phyloP scores from a whole-genome alignment of 2,797 vertebrate genomes.

The Molossus alvarezi region DNA sequence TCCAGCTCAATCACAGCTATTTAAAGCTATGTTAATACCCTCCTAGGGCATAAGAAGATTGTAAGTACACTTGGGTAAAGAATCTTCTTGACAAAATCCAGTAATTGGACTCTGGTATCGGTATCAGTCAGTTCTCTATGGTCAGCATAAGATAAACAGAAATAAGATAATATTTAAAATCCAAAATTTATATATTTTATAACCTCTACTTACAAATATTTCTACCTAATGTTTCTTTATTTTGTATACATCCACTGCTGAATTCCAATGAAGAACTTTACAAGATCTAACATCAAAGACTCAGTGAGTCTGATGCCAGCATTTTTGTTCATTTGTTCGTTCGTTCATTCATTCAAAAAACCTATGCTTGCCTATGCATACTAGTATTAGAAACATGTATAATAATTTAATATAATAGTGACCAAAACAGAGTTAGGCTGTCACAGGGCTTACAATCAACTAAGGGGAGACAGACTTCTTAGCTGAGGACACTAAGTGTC shows the following conservation, averaged over 20 bases:
- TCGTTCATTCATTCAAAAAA: background rate
- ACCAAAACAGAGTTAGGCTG: background rate
- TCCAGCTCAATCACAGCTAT: background rate
- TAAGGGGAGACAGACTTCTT: background rate
- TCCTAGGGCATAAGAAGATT: constrained; percentile 35
- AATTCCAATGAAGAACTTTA: constrained; percentile 35
- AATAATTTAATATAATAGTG: background rate
- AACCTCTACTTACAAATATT: constrained; percentile 37
- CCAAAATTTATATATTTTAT: background rate
- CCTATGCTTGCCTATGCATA: too few species aligned
- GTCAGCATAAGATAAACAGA: constrained; percentile 27
- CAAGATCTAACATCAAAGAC: background rate
- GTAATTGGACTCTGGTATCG: background rate
- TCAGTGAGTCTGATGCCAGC: background rate
- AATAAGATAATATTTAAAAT: constrained; percentile 14
- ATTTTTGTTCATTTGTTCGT: background rate
- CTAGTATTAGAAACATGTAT: background rate
- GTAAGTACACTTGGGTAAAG: background rate
- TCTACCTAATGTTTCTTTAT: background rate
- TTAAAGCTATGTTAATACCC: constrained; percentile 33
- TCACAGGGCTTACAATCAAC: background rate
- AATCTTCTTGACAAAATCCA: background rate
- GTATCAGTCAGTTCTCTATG: background rate
- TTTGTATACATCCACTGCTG: background rate
- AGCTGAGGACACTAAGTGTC: background rate